These are phyloP conservation scores for Salvator merianae DNA, from an alignment of 2,113 vertebrate genomes.

Conservation along the genomic window DNA sequence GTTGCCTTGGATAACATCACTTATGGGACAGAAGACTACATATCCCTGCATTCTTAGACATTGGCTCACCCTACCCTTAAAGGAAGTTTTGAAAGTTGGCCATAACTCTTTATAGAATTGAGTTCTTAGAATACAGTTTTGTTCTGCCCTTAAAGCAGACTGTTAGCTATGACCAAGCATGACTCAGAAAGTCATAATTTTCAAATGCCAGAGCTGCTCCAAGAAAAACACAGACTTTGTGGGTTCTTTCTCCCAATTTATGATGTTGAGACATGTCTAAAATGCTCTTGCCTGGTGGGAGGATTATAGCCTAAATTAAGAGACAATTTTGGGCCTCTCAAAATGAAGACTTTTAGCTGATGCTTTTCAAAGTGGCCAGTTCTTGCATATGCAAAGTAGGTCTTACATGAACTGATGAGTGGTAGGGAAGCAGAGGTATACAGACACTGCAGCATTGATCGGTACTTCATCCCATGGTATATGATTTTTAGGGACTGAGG, in stretches of 20 bases:
- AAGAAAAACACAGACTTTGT: not conserved
- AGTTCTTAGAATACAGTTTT: not conserved
- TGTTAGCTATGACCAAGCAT: not conserved
- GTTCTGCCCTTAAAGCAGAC: not conserved
- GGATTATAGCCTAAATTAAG: not conserved
- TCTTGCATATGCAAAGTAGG: not conserved
- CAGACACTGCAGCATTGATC: too few relatives aligned
- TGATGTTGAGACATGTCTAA: not conserved
- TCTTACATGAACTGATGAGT: not conserved
- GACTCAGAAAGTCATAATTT: slow-evolving; percentile 8
- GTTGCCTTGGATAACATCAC: not conserved
- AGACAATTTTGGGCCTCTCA: not conserved
- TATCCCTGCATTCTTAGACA: not conserved
- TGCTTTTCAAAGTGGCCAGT: not conserved
- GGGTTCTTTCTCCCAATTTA: not conserved
- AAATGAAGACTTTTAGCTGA: not conserved
- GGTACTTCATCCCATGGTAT: too few relatives aligned
- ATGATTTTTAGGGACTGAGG: too few relatives aligned
- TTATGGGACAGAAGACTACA: not conserved
- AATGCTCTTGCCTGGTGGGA: not conserved
- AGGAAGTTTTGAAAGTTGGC: not conserved
- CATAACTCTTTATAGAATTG: not conserved
- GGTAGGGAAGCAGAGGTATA: too few relatives aligned
- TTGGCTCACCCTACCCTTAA: not conserved
- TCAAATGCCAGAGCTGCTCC: not conserved